Evolutionary conservation across 2,888 invertebrate genomes (phyloP).

Genomic region (Branchinecta sandiegonensis): DNA sequence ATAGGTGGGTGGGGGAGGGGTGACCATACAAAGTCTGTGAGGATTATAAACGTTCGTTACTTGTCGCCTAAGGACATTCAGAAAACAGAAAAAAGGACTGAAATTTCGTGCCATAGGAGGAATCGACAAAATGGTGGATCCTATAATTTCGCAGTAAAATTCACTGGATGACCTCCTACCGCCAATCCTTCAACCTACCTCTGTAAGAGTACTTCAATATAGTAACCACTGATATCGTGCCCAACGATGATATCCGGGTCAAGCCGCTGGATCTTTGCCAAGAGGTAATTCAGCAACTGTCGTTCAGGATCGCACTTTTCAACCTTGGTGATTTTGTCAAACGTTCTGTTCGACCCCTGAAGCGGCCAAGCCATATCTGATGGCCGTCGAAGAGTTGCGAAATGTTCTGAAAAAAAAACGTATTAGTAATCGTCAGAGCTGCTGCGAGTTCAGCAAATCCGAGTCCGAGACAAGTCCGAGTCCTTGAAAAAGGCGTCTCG

Average conservation of each 20-base stretch:
- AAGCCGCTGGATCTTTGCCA: constrained; percentile 66
- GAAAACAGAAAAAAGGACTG: too few species aligned
- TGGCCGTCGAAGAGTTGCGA: constrained; percentile 62
- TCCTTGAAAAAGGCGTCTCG: too few species aligned
- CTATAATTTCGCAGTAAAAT: background rate
- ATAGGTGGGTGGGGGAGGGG: too few species aligned
- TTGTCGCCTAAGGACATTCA: too few species aligned
- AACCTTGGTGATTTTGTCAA: constrained; percentile 54
- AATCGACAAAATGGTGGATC: too few species aligned
- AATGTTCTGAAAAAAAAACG: constrained; percentile 31
- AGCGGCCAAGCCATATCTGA: constrained; percentile 63
- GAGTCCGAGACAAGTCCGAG: too few species aligned
- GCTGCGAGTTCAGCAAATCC: too few species aligned
- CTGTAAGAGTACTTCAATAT: constrained; percentile 74
- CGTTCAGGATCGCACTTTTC: constrained; percentile 68
- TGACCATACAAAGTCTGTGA: too few species aligned
- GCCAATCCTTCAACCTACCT: constrained; percentile 45
- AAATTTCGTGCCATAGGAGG: too few species aligned
- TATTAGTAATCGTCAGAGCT: too few species aligned
- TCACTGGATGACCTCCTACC: too few species aligned
- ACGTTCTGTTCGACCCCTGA: background rate
- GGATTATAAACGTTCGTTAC: too few species aligned
- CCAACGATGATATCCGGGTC: constrained; percentile 93
- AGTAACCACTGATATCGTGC: constrained; percentile 78
- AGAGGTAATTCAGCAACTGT: constrained; percentile 66